Conservation (phyloP, 2,113 vertebrate species). For the Elgaria multicarinata region DNA sequence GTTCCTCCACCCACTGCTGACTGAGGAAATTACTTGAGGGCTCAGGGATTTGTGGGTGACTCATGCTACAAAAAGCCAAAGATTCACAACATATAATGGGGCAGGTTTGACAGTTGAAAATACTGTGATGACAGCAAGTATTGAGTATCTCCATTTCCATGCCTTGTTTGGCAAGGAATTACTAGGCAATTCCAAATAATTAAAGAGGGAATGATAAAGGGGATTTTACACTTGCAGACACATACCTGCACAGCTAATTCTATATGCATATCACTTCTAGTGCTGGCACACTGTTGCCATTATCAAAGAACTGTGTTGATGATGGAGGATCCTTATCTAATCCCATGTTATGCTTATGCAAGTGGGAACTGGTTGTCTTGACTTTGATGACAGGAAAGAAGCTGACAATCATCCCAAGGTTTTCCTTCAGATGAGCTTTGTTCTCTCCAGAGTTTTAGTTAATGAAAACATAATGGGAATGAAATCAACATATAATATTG, state of each 20-base stretch:
- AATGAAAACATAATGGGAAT: constrained; percentile 41
- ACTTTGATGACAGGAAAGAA: constrained; percentile 40
- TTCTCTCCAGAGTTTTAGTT: constrained; percentile 40
- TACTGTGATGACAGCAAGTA: constrained; percentile 50
- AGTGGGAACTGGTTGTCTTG: constrained; percentile 42
- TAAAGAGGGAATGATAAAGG: constrained; percentile 73
- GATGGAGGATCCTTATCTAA: constrained; percentile 57
- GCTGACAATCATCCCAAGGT: neutral
- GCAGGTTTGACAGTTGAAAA: constrained; percentile 49
- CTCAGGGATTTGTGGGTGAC: constrained; percentile 80
- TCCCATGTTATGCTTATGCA: constrained; percentile 47
- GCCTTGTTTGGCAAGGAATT: constrained; percentile 64
- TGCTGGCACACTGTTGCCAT: constrained; percentile 60
- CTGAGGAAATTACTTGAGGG: constrained; percentile 78
- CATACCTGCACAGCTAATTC: constrained; percentile 71
- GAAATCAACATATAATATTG: constrained; percentile 34
- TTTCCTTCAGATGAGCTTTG: constrained; percentile 50
- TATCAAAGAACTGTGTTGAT: constrained; percentile 63
- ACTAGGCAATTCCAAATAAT: constrained; percentile 75
- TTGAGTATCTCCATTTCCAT: neutral
- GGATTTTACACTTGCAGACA: constrained; percentile 63
- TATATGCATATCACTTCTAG: constrained; percentile 68
- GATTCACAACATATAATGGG: constrained; percentile 62
- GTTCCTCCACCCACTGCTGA: constrained; percentile 67
- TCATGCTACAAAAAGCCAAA: constrained; percentile 70